A percentile compares a stretch with the other conserved stretches of the same genome.
Evolutionary conservation across 2,888 invertebrate species (phyloP).

Genomic region (Drosophila robusta): DNA sequence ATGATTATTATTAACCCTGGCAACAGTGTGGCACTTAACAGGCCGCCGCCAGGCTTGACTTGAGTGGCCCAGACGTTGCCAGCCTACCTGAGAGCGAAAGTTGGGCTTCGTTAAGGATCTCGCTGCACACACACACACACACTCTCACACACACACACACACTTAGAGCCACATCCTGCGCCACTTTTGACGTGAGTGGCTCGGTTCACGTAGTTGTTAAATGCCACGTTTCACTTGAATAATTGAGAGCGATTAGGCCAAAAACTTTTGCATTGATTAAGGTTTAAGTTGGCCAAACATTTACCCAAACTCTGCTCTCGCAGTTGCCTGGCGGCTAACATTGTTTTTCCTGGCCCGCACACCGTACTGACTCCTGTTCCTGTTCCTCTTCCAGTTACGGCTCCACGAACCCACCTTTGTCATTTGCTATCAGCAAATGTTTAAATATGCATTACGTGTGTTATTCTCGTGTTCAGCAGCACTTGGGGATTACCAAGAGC

Average conservation of each 20-base stretch:
- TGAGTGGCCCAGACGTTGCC: slow-evolving; percentile 62
- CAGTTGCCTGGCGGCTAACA: slow-evolving; percentile 12
- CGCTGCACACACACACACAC: slow-evolving; percentile 13
- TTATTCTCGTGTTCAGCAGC: slow-evolving; percentile 79
- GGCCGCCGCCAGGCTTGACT: slow-evolving; percentile 43
- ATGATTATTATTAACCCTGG: slow-evolving; percentile 78
- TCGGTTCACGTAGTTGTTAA: slow-evolving; percentile 81
- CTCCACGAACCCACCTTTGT: slow-evolving; percentile 65
- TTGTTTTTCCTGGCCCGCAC: slow-evolving; percentile 45
- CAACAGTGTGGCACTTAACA: slow-evolving; percentile 64
- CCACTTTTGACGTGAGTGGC: slow-evolving; percentile 43
- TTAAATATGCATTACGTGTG: slow-evolving; percentile 81
- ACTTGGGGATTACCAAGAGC: slow-evolving; percentile 74
- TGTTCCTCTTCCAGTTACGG: slow-evolving; percentile 20
- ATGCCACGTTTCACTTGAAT: slow-evolving; percentile 84
- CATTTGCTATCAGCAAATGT: slow-evolving; percentile 82
- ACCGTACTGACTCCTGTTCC: slow-evolving; percentile 8
- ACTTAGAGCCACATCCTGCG: slow-evolving; percentile 24
- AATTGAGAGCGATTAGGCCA: slow-evolving; percentile 84
- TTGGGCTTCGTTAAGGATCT: slow-evolving; percentile 74
- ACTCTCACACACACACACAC: too few relatives aligned
- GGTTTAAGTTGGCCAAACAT: slow-evolving; percentile 80
- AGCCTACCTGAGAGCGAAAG: slow-evolving; percentile 71
- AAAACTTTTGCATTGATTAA: slow-evolving; percentile 84
- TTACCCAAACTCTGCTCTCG: slow-evolving; percentile 51